phyloP scores from a whole-genome alignment of 2,113 vertebrate species.

The Petroica traversi region DNA sequence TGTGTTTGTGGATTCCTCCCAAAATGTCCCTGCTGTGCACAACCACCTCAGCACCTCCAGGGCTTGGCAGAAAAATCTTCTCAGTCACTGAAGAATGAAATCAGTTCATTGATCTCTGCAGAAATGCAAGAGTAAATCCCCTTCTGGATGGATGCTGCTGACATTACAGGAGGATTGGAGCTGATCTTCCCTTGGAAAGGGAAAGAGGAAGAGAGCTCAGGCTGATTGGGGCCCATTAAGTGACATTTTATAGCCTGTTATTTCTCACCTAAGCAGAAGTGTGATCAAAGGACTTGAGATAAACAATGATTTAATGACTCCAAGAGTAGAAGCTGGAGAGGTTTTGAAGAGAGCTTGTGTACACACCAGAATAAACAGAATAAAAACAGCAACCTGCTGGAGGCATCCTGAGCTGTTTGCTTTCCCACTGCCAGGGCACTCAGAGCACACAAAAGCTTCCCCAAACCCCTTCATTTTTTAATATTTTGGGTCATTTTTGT shows the following conservation, averaged over 20 bases:
- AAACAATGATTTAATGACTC: slow-evolving; percentile 9
- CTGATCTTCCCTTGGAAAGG: neutral
- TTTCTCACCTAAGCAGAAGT: neutral
- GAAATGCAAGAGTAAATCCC: neutral
- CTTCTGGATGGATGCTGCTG: neutral
- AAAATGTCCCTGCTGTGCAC: neutral
- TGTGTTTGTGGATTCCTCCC: neutral
- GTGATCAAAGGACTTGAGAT: neutral
- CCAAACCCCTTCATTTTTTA: neutral
- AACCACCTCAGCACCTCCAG: neutral
- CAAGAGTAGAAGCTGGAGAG: neutral
- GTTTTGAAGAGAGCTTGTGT: neutral
- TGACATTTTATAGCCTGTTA: neutral
- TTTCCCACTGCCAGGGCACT: neutral
- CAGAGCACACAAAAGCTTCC: neutral
- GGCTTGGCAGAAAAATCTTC: neutral
- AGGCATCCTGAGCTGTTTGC: neutral
- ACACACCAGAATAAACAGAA: neutral
- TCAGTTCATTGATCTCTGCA: neutral
- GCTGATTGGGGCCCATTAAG: neutral
- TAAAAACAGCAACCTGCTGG: neutral
- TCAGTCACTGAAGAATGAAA: too few relatives aligned
- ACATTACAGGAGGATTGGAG: neutral
- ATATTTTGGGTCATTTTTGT: neutral
- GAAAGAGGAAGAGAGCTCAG: neutral